Percentiles rank a stretch among this genome's conserved stretches.
phyloP scores from a whole-genome alignment of 2,888 invertebrate genomes.

The Scelioninae gen. 2 region DNA sequence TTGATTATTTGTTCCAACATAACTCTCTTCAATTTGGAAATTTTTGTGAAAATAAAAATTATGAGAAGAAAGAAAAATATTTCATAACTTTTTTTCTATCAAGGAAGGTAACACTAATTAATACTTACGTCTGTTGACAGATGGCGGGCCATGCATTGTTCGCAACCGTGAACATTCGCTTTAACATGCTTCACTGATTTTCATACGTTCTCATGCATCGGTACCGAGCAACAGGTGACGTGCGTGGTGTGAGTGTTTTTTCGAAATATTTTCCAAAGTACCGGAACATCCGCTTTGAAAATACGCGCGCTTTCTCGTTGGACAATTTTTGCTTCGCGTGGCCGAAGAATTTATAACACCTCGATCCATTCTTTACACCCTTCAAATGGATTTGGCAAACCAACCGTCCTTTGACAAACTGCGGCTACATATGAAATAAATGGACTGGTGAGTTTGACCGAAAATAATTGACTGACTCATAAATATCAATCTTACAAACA shows the following conservation, averaged over 20 bases:
- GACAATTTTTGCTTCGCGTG: background rate
- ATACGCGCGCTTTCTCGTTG: constrained; percentile 7
- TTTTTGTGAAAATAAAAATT: too few species aligned
- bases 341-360: background rate
- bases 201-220: constrained; percentile 44
- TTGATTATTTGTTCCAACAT: too few species aligned
- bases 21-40: too few species aligned
- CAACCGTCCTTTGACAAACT: constrained; percentile 1
- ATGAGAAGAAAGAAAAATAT: too few species aligned
- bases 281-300: constrained; percentile 2
- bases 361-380: background rate
- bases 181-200: constrained; percentile 48
- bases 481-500: too few species aligned
- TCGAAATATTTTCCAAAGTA: constrained; percentile 26
- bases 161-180: background rate
- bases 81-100: too few species aligned
- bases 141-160: constrained; percentile 22
- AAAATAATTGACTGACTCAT: too few species aligned
- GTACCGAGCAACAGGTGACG: constrained; percentile 54
- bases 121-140: background rate
- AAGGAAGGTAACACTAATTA: too few species aligned
- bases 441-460: constrained; percentile 8
- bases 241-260: constrained; percentile 43
- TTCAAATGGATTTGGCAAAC: constrained; percentile 1
- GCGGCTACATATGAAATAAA: constrained; percentile 9